phyloP scores from a whole-genome alignment of 2,113 vertebrate genomes.

The Laticauda colubrina region DNA sequence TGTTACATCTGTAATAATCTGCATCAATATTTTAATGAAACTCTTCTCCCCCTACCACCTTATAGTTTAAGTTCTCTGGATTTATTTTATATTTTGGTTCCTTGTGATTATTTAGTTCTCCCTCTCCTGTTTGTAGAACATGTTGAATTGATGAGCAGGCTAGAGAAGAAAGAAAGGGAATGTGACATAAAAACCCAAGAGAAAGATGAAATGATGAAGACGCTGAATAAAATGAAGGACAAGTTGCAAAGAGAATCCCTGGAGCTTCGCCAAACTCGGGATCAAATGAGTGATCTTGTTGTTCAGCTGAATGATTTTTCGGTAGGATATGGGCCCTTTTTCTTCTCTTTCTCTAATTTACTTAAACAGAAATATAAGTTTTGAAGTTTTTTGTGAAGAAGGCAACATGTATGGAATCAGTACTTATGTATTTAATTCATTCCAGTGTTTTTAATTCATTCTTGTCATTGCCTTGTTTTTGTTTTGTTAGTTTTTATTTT shows the following conservation, averaged over 20 bases:
- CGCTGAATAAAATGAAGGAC: constrained; percentile 98
- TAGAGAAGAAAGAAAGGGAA: constrained; percentile 93
- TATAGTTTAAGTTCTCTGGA: background rate
- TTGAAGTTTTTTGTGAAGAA: background rate
- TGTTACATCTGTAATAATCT: background rate
- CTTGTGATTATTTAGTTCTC: constrained; percentile 10
- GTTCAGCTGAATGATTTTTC: constrained; percentile 83
- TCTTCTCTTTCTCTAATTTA: constrained; percentile 31
- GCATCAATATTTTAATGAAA: background rate
- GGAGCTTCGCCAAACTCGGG: constrained; percentile 87
- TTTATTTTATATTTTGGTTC: background rate
- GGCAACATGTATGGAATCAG: background rate
- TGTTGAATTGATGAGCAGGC: constrained; percentile 80
- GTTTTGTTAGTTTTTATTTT: too few species aligned
- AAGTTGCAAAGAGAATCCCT: constrained; percentile 91
- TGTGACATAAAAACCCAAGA: constrained; percentile 95
- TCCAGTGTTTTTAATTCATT: background rate
- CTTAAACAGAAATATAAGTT: constrained; percentile 21
- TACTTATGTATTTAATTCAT: background rate
- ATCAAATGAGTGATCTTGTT: constrained; percentile 87
- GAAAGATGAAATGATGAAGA: constrained; percentile 99
- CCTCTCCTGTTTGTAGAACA: constrained; percentile 76
- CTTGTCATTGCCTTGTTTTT: background rate
- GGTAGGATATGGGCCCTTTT: constrained; percentile 66
- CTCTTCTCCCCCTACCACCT: background rate